These are phyloP conservation scores for Uromys caudimaculatus DNA, from an alignment of 2,797 vertebrate genomes.

Conservation along the genomic window DNA sequence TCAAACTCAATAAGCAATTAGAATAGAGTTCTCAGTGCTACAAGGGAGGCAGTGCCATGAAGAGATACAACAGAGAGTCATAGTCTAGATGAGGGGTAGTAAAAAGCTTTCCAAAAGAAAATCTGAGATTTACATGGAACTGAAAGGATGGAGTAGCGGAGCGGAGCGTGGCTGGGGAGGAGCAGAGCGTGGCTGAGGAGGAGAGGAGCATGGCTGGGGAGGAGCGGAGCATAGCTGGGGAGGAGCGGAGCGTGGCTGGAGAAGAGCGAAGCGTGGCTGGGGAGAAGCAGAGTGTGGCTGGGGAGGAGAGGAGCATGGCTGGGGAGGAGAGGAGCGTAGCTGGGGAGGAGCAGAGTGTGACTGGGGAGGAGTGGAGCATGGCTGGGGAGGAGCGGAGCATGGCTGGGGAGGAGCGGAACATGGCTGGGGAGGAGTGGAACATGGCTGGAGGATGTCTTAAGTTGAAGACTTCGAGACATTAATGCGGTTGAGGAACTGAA, in stretches of 20 bases:
- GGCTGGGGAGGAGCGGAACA: too few relatives aligned
- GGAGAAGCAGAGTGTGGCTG: too few relatives aligned
- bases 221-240: background rate
- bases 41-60: background rate
- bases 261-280: too few relatives aligned
- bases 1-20: conserved; percentile 63
- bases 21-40: conserved; percentile 45
- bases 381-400: background rate
- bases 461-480: background rate
- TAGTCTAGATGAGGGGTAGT: background rate
- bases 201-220: background rate
- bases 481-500: conserved; percentile 42
- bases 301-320: too few relatives aligned
- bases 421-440: background rate
- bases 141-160: conserved; percentile 31
- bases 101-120: conserved; percentile 28
- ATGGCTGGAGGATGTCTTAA: background rate
- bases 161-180: background rate
- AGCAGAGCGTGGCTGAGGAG: background rate
- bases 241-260: too few relatives aligned
- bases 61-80: background rate
- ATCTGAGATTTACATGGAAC: conserved; percentile 23
- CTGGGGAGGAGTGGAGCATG: too few relatives aligned
- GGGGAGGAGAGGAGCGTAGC: fast-evolving
- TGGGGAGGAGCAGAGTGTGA: too few relatives aligned